Evolutionary conservation across 2,113 vertebrate species (phyloP).

Genomic region (Crotophaga sulcirostris): DNA sequence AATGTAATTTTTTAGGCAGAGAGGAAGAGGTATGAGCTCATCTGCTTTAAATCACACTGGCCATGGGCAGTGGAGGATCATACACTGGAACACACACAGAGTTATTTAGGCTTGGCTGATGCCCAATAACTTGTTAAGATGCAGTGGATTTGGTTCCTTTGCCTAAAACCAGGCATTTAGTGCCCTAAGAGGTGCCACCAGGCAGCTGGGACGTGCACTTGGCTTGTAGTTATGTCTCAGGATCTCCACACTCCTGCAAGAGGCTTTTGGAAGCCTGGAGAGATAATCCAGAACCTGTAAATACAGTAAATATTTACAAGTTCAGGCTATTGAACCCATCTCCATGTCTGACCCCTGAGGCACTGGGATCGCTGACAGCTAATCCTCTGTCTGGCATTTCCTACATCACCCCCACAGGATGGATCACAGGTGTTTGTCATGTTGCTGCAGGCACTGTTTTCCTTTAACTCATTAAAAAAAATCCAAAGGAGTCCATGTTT

Average conservation of each 20-base stretch:
- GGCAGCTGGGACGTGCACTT: background rate
- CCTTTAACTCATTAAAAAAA: background rate
- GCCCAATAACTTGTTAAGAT: background rate
- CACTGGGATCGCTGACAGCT: background rate
- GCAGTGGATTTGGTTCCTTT: background rate
- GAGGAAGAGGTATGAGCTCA: background rate
- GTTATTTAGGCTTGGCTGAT: background rate
- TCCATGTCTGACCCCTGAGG: background rate
- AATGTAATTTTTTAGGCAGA: background rate
- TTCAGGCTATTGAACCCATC: background rate
- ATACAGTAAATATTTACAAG: background rate
- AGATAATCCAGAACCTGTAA: background rate
- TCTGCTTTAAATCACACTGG: background rate
- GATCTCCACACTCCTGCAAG: background rate
- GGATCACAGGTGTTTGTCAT: background rate
- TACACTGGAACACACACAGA: background rate
- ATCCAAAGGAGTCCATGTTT: background rate
- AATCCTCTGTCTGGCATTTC: background rate
- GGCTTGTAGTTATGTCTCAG: background rate
- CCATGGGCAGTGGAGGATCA: background rate
- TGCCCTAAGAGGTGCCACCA: background rate
- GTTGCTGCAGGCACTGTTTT: background rate
- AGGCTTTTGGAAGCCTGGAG: background rate
- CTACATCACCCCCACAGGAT: fast-evolving
- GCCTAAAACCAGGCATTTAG: background rate